Evolutionary conservation across 2,797 vertebrate species (phyloP).

Genomic region (Propithecus perrieri): DNA sequence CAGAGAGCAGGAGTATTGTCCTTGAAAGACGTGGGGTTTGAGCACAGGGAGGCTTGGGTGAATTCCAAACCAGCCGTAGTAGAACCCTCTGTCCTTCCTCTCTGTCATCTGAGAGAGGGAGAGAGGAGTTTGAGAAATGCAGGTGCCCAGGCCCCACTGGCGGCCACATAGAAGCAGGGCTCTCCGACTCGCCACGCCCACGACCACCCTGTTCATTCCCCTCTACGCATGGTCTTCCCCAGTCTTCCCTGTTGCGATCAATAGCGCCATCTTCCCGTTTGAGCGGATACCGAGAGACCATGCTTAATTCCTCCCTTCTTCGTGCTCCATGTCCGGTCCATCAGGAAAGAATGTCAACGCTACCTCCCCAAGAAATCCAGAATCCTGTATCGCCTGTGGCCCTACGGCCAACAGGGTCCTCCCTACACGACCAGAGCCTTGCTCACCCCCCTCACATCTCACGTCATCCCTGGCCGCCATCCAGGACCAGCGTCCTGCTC

Average conservation of each 20-base stretch:
- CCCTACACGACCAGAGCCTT: not conserved
- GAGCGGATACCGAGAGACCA: not conserved
- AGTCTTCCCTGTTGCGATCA: not conserved
- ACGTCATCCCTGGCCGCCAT: not conserved
- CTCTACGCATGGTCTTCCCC: accelerated
- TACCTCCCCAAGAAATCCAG: not conserved
- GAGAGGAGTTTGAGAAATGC: not conserved
- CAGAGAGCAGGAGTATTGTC: not conserved
- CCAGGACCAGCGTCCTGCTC: not conserved
- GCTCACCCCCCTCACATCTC: not conserved
- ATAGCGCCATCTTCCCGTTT: not conserved
- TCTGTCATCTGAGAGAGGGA: not conserved
- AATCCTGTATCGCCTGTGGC: accelerated
- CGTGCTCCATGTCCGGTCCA: not conserved
- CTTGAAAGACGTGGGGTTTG: not conserved
- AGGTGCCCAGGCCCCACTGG: not conserved
- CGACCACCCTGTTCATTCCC: not conserved
- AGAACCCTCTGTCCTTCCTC: not conserved
- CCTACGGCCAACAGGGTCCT: not conserved
- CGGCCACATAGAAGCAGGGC: not conserved
- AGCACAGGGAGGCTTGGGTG: not conserved
- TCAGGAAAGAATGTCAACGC: not conserved
- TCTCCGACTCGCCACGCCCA: not conserved
- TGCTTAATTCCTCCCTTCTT: not conserved
- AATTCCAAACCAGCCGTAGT: not conserved